Base-by-base conservation (phyloP, 1,140 invertebrate genomes). In the Geopemphigus sp. region DNA sequence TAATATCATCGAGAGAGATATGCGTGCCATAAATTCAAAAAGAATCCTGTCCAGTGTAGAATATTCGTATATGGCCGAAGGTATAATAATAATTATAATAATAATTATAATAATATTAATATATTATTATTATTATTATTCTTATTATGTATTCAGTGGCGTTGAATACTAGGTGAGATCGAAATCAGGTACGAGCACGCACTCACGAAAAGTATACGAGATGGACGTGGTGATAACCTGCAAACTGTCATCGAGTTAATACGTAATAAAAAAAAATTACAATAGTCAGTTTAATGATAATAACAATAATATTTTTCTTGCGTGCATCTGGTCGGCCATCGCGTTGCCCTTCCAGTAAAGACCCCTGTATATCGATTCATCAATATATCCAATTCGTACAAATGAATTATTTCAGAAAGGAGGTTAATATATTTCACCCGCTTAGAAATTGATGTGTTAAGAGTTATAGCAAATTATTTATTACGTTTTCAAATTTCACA, bases 241-340 rank as follows among this genome's bases (percentile, higher is more conserved):
- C 4, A 10, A 76, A 57, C 73, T 76, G 56, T 76, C 73, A 47
- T 76, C 73, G 32, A 61, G 54, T 59, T 76, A 76, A 76, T 57
- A 76, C n/a, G 32, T 54, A 70, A 73, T 56, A 56, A 74, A 39
- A 74, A 32, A 39, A 64, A 1, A 11, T 64, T 39, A 64, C 14
- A 45, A 64, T 45, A 64, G 12, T n/a, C 19, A 64, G 12, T 45
- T 32, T 45, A 10, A 39, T 39, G 29, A 56, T 39, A 70, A 56
- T 14, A 68, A 47, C 17, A 68, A 32, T 32, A 32, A 32, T 57
- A 45, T 50, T 15, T 45, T 68, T 68, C 47, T 68, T 24, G 45
- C 64, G n/a, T 68, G 39, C 45, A 50, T 68, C 45, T 50, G n/a
- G 50, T n/a, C 66, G 22, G 39, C 15, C 63, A 68, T 68, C n/a